phyloP scores from a whole-genome alignment of 2,888 invertebrate genomes.

The Oligia strigilis region DNA sequence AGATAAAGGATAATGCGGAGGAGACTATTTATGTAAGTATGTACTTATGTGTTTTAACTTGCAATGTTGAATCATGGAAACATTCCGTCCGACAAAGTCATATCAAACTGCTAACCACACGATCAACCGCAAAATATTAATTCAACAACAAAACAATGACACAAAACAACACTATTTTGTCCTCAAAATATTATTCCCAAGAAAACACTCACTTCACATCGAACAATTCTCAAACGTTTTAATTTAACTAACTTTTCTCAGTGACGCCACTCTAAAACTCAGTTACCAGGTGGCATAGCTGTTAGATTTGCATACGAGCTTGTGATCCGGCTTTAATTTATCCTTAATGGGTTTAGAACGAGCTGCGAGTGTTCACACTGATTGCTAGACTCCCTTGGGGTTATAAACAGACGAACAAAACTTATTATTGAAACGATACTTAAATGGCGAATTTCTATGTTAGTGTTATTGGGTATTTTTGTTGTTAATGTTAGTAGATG shows the following conservation, averaged over 20 bases:
- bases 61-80: not conserved
- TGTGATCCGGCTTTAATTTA: constrained; percentile 86
- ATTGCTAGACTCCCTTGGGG: constrained; percentile 86
- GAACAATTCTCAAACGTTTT: constrained; percentile 41
- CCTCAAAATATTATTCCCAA: not conserved
- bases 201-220: not conserved
- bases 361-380: constrained; percentile 81
- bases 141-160: not conserved
- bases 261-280: constrained; percentile 54
- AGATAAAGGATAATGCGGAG: not conserved
- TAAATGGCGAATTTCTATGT: constrained; percentile 27
- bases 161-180: not conserved
- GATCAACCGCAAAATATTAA: not conserved
- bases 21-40: not conserved
- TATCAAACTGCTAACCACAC: constrained; percentile 7
- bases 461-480: constrained; percentile 24
- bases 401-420: constrained; percentile 66
- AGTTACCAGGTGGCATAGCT: constrained; percentile 63
- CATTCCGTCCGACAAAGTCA: not conserved
- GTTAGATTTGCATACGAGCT: constrained; percentile 76
- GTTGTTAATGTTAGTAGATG: not conserved
- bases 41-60: not conserved
- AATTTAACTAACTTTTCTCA: constrained; percentile 63
- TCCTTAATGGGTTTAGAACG: constrained; percentile 87
- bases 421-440: constrained; percentile 61